Evolutionary conservation across 2,888 invertebrate genomes (phyloP).

Genomic region (Drosophila eohydei): DNA sequence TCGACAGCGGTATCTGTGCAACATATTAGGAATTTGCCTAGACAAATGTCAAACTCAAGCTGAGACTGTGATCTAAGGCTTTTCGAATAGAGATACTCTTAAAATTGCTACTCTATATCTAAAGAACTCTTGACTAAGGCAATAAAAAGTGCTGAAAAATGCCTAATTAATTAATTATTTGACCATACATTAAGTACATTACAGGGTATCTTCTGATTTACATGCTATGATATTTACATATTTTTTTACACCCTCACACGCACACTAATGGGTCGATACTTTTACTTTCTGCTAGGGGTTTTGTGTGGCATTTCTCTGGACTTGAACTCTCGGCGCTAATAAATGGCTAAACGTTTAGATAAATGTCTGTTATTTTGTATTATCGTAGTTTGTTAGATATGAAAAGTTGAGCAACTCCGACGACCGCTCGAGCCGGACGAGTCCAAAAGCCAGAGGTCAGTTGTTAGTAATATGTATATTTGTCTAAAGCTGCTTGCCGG

Average conservation of each 20-base stretch:
- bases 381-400: constrained; percentile 71
- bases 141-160: no score
- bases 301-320: constrained; percentile 7
- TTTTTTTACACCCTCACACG: constrained; percentile 38
- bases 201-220: constrained; percentile 1
- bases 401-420: constrained; percentile 57
- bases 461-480: constrained; percentile 41
- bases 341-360: constrained; percentile 73
- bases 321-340: constrained; percentile 47
- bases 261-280: constrained; percentile 57
- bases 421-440: neutral
- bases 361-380: constrained; percentile 71
- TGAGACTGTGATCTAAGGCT: no score
- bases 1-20: neutral
- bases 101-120: no score
- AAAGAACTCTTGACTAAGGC: no score
- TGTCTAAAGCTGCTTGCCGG: constrained; percentile 29
- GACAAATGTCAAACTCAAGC: no score
- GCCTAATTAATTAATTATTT: no score
- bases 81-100: no score
- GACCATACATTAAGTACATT: neutral
- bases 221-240: neutral
- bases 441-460: constrained; percentile 43
- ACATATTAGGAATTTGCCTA: neutral
- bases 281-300: constrained; percentile 34